Conservation (phyloP, 2,888 invertebrate genomes). For the Acanthosepion esculentum region DNA sequence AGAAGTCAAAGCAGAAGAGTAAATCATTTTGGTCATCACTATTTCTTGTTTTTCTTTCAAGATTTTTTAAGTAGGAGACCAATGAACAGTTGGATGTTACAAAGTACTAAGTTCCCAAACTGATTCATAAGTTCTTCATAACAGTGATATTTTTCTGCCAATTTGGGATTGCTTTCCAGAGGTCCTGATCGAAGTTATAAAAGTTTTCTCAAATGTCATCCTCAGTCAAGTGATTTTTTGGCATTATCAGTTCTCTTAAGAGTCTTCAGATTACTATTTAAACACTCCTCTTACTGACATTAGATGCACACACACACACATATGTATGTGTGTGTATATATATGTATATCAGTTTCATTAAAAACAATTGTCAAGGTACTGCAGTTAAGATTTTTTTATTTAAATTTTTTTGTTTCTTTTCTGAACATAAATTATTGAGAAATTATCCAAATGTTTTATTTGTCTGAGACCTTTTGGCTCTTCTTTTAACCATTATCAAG, state of each 20-base stretch:
- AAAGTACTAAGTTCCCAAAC: neutral
- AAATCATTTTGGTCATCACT: neutral
- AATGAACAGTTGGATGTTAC: neutral
- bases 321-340: neutral
- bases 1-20: too few relatives aligned
- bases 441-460: too few relatives aligned
- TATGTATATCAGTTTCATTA: neutral
- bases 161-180: neutral
- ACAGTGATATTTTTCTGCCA: neutral
- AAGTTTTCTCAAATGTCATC: neutral
- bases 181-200: neutral
- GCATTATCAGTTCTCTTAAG: neutral
- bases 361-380: too few relatives aligned
- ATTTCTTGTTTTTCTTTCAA: neutral
- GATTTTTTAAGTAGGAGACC: neutral
- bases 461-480: too few relatives aligned
- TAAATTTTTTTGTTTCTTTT: too few relatives aligned
- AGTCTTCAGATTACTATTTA: neutral
- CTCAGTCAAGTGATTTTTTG: neutral
- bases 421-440: too few relatives aligned
- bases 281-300: neutral
- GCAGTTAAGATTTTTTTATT: too few relatives aligned
- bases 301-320: neutral
- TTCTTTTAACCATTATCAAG: too few relatives aligned
- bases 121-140: neutral